A percentile compares a stretch with the other conserved stretches of the same genome.
Conservation (phyloP, 1,140 invertebrate species). For the Lordiphosa clarofinis region DNA sequence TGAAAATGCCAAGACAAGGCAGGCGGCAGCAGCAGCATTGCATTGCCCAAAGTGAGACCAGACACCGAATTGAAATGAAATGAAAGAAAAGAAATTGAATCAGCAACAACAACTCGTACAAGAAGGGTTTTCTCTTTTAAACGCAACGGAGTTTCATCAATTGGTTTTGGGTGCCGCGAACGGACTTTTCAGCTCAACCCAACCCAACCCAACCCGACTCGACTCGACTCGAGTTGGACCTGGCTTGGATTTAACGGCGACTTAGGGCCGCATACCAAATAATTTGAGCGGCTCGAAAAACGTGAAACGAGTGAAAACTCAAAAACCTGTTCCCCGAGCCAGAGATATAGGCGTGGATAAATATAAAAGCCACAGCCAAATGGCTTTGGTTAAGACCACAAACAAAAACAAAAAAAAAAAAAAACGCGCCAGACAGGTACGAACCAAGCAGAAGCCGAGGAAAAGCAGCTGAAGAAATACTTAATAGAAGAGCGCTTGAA, state of each 20-base stretch:
- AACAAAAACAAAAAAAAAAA: background rate
- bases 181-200: background rate
- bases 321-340: slow-evolving; percentile 49
- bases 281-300: slow-evolving; percentile 44
- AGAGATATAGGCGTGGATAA: slow-evolving; percentile 36
- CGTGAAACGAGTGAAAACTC: slow-evolving; percentile 75
- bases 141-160: slow-evolving; percentile 53
- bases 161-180: slow-evolving; percentile 29
- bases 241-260: slow-evolving; percentile 18
- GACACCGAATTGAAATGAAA: slow-evolving; percentile 14
- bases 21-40: slow-evolving; percentile 19
- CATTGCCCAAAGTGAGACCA: slow-evolving; percentile 30
- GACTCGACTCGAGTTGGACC: slow-evolving; percentile 6
- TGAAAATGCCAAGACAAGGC: too few relatives aligned
- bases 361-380: slow-evolving; percentile 10
- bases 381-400: slow-evolving; percentile 6
- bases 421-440: slow-evolving; percentile 3
- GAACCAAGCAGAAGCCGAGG: background rate
- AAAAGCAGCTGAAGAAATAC: background rate
- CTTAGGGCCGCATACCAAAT: slow-evolving; percentile 62
- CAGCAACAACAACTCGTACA: slow-evolving; percentile 9
- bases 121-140: slow-evolving; percentile 68
- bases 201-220: background rate
- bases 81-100: slow-evolving; percentile 19
- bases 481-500: slow-evolving; percentile 23